phyloP scores from a whole-genome alignment of 1,140 invertebrate species.

The Eriocheir sinensis region DNA sequence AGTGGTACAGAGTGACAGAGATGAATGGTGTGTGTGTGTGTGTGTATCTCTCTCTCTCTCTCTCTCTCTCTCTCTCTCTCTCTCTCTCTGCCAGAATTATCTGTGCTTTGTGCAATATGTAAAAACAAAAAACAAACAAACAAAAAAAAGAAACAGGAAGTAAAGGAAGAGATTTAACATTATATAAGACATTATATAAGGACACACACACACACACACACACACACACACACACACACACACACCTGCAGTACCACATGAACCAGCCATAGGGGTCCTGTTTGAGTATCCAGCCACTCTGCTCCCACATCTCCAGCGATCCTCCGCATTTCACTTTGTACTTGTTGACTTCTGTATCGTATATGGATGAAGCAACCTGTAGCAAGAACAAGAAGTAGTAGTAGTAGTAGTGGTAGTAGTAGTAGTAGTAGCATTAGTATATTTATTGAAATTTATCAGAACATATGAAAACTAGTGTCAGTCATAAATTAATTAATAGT shows the following conservation, averaged over 20 bases:
- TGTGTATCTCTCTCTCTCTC: too few species aligned
- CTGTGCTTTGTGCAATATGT: too few species aligned
- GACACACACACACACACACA: background rate
- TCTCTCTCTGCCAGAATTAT: too few species aligned
- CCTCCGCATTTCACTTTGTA: slow-evolving; percentile 76
- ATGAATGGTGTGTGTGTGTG: too few species aligned
- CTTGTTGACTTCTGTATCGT: slow-evolving; percentile 75
- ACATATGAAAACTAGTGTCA: background rate
- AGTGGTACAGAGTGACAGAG: too few species aligned
- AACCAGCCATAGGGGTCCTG: slow-evolving; percentile 79
- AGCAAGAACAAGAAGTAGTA: background rate
- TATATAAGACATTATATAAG: too few species aligned
- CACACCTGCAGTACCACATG: slow-evolving; percentile 78
- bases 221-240: slow-evolving; percentile 30
- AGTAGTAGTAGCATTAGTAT: background rate
- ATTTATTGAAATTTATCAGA: background rate
- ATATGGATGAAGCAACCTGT: slow-evolving; percentile 70
- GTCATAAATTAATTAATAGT: background rate
- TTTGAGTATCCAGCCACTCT: slow-evolving; percentile 74
- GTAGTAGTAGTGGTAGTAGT: background rate
- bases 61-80: too few species aligned
- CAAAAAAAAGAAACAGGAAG: background rate
- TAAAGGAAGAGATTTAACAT: background rate
- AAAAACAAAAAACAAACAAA: background rate
- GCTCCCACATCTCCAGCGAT: slow-evolving; percentile 75